Conservation (phyloP, 2,113 vertebrate species). For the Chaetops frenatus region DNA sequence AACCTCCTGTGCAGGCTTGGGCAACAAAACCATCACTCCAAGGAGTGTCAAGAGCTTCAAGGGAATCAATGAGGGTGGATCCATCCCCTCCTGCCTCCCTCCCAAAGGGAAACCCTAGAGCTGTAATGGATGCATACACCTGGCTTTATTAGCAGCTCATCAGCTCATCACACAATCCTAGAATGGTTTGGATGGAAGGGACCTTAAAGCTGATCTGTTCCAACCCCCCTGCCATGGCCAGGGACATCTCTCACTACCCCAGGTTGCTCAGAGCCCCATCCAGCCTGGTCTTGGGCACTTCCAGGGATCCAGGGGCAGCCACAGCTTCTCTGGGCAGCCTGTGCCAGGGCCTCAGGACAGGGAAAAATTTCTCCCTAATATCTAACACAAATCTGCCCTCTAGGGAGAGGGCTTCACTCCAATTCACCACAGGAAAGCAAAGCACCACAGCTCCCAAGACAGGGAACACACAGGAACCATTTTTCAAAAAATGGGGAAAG, state of each 20-base stretch:
- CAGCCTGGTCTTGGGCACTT: background rate
- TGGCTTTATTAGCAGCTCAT: background rate
- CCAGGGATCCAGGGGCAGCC: background rate
- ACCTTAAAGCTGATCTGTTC: background rate
- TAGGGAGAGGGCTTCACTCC: background rate
- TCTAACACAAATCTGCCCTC: background rate
- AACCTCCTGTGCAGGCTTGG: background rate
- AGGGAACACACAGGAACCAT: background rate
- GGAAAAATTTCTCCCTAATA: background rate
- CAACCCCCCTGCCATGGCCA: rapidly evolving
- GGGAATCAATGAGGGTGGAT: rapidly evolving
- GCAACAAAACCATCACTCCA: background rate
- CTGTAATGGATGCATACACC: background rate
- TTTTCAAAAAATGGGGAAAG: background rate
- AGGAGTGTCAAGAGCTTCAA: background rate
- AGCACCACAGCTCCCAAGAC: background rate
- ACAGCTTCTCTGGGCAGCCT: background rate
- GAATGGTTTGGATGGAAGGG: background rate
- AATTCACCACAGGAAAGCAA: background rate
- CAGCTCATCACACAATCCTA: background rate
- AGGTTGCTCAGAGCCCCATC: rapidly evolving
- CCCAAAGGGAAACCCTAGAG: background rate
- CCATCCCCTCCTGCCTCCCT: background rate
- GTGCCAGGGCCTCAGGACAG: background rate
- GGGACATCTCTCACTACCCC: rapidly evolving